Conservation (phyloP, 1,140 invertebrate species). For the Neodiprion fabricii region DNA sequence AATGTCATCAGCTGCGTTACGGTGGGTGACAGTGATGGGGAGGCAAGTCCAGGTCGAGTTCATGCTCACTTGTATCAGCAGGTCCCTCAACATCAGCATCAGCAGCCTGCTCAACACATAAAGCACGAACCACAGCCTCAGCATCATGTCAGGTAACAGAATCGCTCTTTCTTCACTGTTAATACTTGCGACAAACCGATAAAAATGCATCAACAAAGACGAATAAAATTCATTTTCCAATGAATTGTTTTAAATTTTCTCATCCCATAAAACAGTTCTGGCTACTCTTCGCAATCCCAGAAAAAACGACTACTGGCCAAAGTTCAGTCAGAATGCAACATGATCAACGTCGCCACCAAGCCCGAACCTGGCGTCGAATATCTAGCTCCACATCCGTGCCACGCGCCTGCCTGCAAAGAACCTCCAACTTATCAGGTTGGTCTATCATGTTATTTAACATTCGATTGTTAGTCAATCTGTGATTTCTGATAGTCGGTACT, state of each 20-base stretch:
- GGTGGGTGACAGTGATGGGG: conserved; percentile 80
- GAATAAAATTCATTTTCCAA: background rate
- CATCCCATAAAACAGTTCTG: conserved; percentile 45
- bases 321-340: conserved; percentile 82
- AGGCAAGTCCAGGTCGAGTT: conserved; percentile 66
- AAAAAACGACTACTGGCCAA: conserved; percentile 88
- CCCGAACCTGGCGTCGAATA: conserved; percentile 59
- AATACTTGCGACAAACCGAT: no score
- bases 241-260: conserved; percentile 23
- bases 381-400: conserved; percentile 58
- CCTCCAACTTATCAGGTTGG: conserved; percentile 59
- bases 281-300: conserved; percentile 73
- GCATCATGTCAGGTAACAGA: conserved; percentile 53
- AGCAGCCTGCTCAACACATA: conserved; percentile 60
- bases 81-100: conserved; percentile 50
- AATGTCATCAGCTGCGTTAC: conserved; percentile 85
- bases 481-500: background rate
- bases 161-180: conserved; percentile 8
- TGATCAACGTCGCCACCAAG: conserved; percentile 61
- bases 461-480: background rate
- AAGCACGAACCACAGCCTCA: conserved; percentile 66
- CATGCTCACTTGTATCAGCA: conserved; percentile 56
- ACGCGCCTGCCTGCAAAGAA: conserved; percentile 63
- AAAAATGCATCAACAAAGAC: background rate
- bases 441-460: background rate